Evolutionary conservation across 2,113 vertebrate species (phyloP).

Genomic region (Lipophrys pholis): DNA sequence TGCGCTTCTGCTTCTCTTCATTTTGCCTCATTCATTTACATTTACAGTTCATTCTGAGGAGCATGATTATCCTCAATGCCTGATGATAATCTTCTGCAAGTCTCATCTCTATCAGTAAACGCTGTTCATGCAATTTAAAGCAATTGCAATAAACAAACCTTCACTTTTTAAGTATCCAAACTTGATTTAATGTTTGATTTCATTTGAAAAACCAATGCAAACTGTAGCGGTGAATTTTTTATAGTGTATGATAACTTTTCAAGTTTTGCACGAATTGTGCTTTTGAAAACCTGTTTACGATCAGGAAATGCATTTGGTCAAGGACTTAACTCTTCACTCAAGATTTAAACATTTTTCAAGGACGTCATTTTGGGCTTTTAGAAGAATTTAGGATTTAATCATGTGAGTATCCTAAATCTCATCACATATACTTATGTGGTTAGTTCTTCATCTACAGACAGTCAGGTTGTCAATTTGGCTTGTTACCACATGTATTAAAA

Average conservation of each 20-base stretch:
- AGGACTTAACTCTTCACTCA: background rate
- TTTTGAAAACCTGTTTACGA: too few species aligned
- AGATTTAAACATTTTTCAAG: background rate
- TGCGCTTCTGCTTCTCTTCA: conserved; percentile 17
- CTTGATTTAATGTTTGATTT: background rate
- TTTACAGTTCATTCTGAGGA: conserved; percentile 14
- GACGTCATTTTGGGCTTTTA: too few species aligned
- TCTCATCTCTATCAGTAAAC: background rate
- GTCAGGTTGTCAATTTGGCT: too few species aligned
- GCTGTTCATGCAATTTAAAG: background rate
- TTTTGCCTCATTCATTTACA: conserved; percentile 19
- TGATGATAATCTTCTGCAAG: background rate
- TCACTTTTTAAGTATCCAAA: background rate
- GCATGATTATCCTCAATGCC: background rate
- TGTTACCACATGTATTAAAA: too few species aligned
- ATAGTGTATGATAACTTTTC: too few species aligned
- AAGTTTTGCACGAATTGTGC: too few species aligned
- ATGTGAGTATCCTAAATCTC: too few species aligned
- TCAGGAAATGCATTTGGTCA: background rate
- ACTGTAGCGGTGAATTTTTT: too few species aligned
- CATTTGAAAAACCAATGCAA: too few species aligned
- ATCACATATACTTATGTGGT: too few species aligned
- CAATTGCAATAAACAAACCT: background rate
- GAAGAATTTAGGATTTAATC: too few species aligned
- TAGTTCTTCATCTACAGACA: too few species aligned